A percentile compares a stretch with the other conserved stretches of the same genome.
These are phyloP conservation scores for Penaeus chinensis DNA, from an alignment of 1,140 invertebrate species.

Conservation along the genomic window DNA sequence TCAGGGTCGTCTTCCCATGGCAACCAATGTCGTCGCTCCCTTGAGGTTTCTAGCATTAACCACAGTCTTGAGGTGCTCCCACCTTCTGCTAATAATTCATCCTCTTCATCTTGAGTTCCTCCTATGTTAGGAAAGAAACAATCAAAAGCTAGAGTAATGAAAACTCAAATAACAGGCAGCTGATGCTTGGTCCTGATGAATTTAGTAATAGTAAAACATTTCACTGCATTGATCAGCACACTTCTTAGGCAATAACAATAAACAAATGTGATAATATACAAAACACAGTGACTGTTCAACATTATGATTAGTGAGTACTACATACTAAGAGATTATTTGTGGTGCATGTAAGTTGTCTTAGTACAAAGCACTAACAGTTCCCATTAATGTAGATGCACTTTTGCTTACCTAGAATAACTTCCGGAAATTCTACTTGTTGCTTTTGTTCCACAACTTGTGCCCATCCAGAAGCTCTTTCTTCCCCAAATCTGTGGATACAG, in stretches of 20 bases:
- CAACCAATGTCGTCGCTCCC: slow-evolving; percentile 69
- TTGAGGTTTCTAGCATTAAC: slow-evolving; percentile 68
- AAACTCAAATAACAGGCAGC: background rate
- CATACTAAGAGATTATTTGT: no score
- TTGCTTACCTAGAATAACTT: slow-evolving; percentile 60
- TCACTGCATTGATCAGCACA: no score
- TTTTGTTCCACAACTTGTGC: slow-evolving; percentile 65
- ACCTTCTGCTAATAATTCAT: slow-evolving; percentile 65
- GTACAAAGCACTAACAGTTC: no score
- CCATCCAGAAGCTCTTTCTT: slow-evolving; percentile 69
- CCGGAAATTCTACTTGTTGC: slow-evolving; percentile 45
- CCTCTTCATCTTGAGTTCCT: slow-evolving; percentile 56
- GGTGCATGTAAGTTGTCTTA: no score
- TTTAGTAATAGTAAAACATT: no score
- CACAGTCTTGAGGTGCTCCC: slow-evolving; percentile 66
- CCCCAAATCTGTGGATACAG: slow-evolving; percentile 66
- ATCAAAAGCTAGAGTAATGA: background rate
- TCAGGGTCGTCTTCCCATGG: slow-evolving; percentile 70
- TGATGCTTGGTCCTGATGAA: no score
- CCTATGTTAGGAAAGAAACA: slow-evolving; percentile 19
- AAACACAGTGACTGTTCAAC: no score
- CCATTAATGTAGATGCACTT: background rate
- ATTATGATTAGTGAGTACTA: no score
- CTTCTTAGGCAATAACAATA: no score
- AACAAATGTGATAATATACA: no score